These are phyloP conservation scores for Eilema caniola DNA, from an alignment of 2,888 invertebrate genomes.

Conservation along the genomic window DNA sequence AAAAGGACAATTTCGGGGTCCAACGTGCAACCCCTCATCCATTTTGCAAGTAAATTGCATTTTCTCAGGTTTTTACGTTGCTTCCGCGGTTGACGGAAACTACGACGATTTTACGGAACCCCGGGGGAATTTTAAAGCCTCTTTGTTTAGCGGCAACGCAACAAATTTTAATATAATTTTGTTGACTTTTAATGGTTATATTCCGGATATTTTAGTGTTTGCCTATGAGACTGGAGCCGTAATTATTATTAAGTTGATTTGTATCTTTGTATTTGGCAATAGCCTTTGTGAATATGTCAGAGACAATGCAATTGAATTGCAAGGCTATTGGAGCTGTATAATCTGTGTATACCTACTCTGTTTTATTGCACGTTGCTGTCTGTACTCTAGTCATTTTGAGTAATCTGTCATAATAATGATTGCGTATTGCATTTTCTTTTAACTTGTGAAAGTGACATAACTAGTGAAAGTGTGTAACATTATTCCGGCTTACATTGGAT, in stretches of 20 bases:
- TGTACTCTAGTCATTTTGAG: neutral
- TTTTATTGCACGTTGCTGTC: neutral
- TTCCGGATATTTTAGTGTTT: conserved; percentile 34
- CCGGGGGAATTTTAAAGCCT: conserved; percentile 34
- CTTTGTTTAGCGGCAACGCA: conserved; percentile 43
- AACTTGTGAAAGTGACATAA: neutral
- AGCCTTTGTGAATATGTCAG: neutral
- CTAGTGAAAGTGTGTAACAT: no score
- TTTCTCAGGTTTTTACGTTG: conserved; percentile 52
- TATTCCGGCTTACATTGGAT: neutral
- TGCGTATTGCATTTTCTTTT: neutral
- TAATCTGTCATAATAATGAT: neutral
- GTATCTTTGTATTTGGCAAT: conserved; percentile 5
- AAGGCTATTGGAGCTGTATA: neutral
- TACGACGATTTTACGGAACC: conserved; percentile 37
- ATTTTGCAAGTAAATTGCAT: conserved; percentile 57
- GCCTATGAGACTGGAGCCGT: neutral
- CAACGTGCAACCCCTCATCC: conserved; percentile 45
- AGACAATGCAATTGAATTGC: neutral
- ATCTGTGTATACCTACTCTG: neutral
- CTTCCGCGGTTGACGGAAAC: conserved; percentile 45
- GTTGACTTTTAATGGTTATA: conserved; percentile 46
- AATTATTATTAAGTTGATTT: conserved; percentile 17
- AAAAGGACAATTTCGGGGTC: conserved; percentile 42
- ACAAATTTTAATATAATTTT: conserved; percentile 50